phyloP scores from a whole-genome alignment of 2,113 vertebrate species.

The Lynx canadensis region DNA sequence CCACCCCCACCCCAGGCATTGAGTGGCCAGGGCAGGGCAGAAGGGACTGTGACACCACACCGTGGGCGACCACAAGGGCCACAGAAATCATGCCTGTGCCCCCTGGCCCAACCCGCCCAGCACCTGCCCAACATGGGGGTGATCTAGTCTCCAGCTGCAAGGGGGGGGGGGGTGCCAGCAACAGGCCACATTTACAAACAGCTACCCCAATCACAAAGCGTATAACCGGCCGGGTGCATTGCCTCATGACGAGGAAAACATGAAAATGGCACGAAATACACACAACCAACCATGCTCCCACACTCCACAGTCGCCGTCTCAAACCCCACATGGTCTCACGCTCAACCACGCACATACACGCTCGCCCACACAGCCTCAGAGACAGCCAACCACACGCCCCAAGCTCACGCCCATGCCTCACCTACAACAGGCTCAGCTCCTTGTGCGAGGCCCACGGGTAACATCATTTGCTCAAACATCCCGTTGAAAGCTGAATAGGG shows the following conservation, averaged over 20 bases:
- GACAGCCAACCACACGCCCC: not conserved
- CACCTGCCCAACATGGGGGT: not conserved
- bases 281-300: not conserved
- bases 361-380: not conserved
- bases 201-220: constrained; percentile 76
- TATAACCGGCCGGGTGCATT: constrained; percentile 64
- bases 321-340: not conserved
- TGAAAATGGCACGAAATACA: not conserved
- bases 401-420: not conserved
- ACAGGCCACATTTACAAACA: constrained; percentile 80
- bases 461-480: not conserved
- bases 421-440: not conserved
- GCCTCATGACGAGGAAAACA: not conserved
- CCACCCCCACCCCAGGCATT: not conserved
- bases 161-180: constrained; percentile 75
- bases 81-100: not conserved
- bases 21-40: not conserved
- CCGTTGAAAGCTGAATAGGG: not conserved
- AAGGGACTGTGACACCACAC: not conserved
- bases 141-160: too few relatives aligned
- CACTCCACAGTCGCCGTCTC: not conserved
- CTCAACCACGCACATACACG: not conserved
- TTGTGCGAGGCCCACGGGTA: not conserved
- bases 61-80: not conserved
- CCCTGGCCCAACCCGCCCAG: not conserved